A percentile compares a stretch with the other conserved stretches of the same genome.
phyloP scores from a whole-genome alignment of 2,888 invertebrate species.

The Candidula unifasciata region DNA sequence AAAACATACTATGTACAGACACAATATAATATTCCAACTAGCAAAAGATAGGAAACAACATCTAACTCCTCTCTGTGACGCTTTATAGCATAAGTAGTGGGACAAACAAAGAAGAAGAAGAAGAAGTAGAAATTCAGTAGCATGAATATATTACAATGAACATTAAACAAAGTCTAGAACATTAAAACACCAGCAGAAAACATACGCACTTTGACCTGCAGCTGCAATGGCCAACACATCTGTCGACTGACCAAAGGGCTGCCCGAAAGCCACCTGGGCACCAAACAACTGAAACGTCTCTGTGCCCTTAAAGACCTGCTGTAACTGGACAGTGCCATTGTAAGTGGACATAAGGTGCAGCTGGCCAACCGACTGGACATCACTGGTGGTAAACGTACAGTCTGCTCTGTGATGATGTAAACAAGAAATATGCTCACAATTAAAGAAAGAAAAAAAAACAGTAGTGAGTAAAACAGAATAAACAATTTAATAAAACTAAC shows the following conservation, averaged over 20 bases:
- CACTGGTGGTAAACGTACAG: conserved; percentile 58
- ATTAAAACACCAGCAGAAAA: background rate
- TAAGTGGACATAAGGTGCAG: conserved; percentile 38
- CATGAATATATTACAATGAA: too few relatives aligned
- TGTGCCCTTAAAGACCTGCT: conserved; percentile 51
- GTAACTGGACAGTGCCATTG: background rate
- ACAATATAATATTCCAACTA: too few relatives aligned
- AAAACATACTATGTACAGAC: too few relatives aligned
- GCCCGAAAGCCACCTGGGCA: conserved; percentile 61
- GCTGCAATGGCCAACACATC: conserved; percentile 61
- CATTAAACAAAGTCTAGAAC: background rate
- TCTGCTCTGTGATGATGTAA: conserved; percentile 54
- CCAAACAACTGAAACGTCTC: conserved; percentile 59
- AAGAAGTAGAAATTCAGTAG: too few relatives aligned
- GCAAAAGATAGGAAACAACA: too few relatives aligned
- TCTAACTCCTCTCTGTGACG: too few relatives aligned
- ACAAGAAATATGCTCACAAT: background rate
- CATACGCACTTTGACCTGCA: conserved; percentile 54
- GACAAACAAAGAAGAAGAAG: too few relatives aligned
- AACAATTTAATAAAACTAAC: too few relatives aligned
- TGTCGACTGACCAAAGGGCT: conserved; percentile 58
- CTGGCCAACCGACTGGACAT: conserved; percentile 63
- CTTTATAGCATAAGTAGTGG: too few relatives aligned
- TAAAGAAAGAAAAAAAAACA: background rate
- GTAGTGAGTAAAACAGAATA: background rate